These are phyloP conservation scores for Drosophila mimetica DNA, from an alignment of 2,888 invertebrate species.

Conservation along the genomic window DNA sequence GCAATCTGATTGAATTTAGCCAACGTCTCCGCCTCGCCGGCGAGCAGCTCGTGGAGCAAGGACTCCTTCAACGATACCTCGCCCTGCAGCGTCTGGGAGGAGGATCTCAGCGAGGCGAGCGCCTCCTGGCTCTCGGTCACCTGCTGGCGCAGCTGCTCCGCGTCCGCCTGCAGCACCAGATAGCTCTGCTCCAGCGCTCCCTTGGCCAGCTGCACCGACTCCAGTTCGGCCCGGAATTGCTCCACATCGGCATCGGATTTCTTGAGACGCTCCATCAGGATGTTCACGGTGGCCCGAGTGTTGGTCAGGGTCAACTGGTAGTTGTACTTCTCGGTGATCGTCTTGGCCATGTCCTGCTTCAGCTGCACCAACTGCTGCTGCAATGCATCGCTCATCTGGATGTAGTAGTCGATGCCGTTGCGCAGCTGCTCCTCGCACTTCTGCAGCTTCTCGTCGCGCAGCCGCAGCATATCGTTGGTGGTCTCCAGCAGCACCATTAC, in stretches of 20 bases:
- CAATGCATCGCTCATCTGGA: constrained; percentile 82
- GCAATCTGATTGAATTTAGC: constrained; percentile 85
- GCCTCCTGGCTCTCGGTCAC: constrained; percentile 78
- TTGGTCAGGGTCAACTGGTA: constrained; percentile 84
- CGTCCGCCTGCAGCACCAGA: constrained; percentile 75
- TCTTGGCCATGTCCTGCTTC: constrained; percentile 82
- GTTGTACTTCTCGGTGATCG: constrained; percentile 84
- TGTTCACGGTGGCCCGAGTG: constrained; percentile 84
- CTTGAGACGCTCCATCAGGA: constrained; percentile 84
- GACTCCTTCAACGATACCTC: constrained; percentile 84
- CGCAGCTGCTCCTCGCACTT: constrained; percentile 83
- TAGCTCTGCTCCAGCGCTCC: constrained; percentile 81
- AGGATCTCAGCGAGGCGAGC: constrained; percentile 73
- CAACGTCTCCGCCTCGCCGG: constrained; percentile 84
- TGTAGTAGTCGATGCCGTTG: constrained; percentile 83
- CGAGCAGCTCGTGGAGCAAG: constrained; percentile 83
- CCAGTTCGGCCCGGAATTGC: constrained; percentile 82
- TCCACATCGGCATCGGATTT: constrained; percentile 85
- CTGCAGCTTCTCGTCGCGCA: constrained; percentile 83
- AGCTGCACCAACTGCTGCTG: constrained; percentile 83
- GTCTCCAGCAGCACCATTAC: constrained; percentile 83
- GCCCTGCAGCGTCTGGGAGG: constrained; percentile 81
- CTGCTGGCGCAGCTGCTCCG: constrained; percentile 74
- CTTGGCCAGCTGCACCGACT: constrained; percentile 81
- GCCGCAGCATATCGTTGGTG: constrained; percentile 83